Evolutionary conservation across 1,140 invertebrate genomes (phyloP).

Genomic region (Drosophila burlai): DNA sequence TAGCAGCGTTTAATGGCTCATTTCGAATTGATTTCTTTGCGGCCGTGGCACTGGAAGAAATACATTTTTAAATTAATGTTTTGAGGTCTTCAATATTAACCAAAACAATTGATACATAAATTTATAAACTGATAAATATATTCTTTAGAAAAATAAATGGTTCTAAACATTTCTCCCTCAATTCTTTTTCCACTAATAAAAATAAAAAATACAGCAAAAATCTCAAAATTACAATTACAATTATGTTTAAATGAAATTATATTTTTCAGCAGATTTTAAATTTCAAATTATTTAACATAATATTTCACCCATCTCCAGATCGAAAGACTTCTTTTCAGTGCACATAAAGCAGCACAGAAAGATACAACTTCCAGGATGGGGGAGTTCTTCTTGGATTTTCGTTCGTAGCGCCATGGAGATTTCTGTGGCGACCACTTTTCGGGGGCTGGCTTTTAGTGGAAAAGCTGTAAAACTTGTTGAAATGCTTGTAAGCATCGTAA

Average conservation of each 20-base stretch:
- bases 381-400: conserved; percentile 52
- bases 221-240: not conserved
- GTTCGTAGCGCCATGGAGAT: conserved; percentile 55
- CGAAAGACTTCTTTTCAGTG: not conserved
- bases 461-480: conserved; percentile 84
- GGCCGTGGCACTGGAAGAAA: conserved; percentile 16
- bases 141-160: too few species aligned
- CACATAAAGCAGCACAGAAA: not conserved
- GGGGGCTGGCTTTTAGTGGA: conserved; percentile 78
- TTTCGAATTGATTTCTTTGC: conserved; percentile 83
- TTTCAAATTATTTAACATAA: too few species aligned
- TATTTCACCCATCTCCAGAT: fast-evolving
- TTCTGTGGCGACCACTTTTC: conserved; percentile 54
- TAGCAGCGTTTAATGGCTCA: conserved; percentile 84
- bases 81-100: too few species aligned
- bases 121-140: too few species aligned
- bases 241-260: fast-evolving
- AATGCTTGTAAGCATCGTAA: conserved; percentile 83
- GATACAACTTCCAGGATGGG: conserved; percentile 10
- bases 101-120: too few species aligned
- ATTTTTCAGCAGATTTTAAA: not conserved
- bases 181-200: not conserved
- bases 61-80: not conserved
- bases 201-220: not conserved
- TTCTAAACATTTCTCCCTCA: too few species aligned